phyloP scores from a whole-genome alignment of 2,113 vertebrate genomes.

The Malaclemys terrapin region DNA sequence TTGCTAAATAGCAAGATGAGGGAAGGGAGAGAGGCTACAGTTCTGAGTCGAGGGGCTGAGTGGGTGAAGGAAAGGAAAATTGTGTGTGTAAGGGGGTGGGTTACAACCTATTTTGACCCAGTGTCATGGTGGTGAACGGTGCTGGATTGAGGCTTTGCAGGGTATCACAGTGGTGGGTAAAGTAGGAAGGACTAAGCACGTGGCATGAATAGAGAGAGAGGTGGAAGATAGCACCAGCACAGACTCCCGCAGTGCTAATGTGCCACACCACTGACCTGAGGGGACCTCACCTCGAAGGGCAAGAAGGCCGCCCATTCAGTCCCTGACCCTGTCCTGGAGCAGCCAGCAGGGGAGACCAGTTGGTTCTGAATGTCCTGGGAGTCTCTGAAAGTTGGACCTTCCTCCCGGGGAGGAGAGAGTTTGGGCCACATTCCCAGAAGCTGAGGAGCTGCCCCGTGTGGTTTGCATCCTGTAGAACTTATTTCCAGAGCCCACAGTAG shows the following conservation, averaged over 20 bases:
- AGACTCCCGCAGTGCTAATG: not conserved
- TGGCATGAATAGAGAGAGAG: not conserved
- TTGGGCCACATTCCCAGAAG: not conserved
- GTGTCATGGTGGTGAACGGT: not conserved
- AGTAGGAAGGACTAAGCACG: rapidly evolving
- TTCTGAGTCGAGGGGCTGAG: not conserved
- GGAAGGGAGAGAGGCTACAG: not conserved
- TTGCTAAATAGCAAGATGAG: not conserved
- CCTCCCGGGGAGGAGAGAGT: not conserved
- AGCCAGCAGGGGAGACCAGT: not conserved
- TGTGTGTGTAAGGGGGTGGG: rapidly evolving
- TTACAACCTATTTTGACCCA: not conserved
- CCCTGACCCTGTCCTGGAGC: not conserved
- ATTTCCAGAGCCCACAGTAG: not conserved
- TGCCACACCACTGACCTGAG: not conserved
- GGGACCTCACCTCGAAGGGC: not conserved
- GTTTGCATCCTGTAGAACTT: not conserved
- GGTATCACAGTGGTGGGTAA: not conserved
- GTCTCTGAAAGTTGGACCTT: not conserved
- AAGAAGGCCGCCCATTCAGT: not conserved
- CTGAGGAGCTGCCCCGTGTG: not conserved
- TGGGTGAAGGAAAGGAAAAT: rapidly evolving
- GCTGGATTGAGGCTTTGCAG: not conserved
- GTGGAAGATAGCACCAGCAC: not conserved
- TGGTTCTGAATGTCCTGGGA: not conserved